Evolutionary conservation across 1,140 invertebrate species (phyloP).

Genomic region (Linepithema humile): DNA sequence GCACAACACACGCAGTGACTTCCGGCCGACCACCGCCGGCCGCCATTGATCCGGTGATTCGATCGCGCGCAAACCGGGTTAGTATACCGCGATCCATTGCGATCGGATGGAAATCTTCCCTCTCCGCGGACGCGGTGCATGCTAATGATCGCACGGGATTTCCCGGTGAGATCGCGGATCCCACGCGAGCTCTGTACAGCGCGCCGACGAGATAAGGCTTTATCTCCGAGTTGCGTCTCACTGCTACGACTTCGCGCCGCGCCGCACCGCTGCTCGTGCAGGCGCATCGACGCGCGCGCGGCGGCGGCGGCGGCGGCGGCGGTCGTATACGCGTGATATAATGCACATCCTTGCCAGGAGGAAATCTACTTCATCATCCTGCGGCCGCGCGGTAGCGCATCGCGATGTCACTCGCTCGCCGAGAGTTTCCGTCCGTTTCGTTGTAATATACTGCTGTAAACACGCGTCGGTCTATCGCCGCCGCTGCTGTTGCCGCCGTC

Average conservation of each 20-base stretch:
- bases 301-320: no score
- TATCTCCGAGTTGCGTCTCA: constrained; percentile 61
- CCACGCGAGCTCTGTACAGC: not conserved
- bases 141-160: constrained; percentile 44
- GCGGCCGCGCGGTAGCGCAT: constrained; percentile 24
- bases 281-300: constrained; percentile 28
- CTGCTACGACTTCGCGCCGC: constrained; percentile 8
- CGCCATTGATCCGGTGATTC: constrained; percentile 12
- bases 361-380: constrained; percentile 64
- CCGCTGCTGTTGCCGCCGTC: not conserved
- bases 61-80: constrained; percentile 56
- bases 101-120: constrained; percentile 63
- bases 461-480: constrained; percentile 43
- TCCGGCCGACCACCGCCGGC: constrained; percentile 22
- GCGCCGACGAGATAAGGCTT: constrained; percentile 51
- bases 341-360: constrained; percentile 40
- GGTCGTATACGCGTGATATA: constrained; percentile 31
- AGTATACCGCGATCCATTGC: constrained; percentile 56
- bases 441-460: constrained; percentile 62
- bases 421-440: constrained; percentile 38
- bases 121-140: constrained; percentile 15
- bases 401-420: constrained; percentile 31
- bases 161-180: constrained; percentile 17
- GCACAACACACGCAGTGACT: not conserved
- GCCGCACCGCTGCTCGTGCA: not conserved